phyloP scores from a whole-genome alignment of 2,113 vertebrate species.

The Perca flavescens region DNA sequence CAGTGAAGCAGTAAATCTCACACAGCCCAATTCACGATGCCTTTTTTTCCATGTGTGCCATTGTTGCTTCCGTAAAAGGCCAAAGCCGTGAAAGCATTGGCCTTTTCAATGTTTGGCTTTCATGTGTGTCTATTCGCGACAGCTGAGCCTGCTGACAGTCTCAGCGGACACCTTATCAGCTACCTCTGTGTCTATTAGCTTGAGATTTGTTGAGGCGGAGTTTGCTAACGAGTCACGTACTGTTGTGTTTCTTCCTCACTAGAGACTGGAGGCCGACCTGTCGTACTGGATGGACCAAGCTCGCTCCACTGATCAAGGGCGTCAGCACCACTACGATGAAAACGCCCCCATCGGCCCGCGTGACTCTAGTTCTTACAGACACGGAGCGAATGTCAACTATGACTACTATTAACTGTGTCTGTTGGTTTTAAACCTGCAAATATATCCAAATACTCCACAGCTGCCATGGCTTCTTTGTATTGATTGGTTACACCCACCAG shows the following conservation, averaged over 20 bases:
- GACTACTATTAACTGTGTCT: conserved; percentile 88
- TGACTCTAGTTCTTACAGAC: conserved; percentile 83
- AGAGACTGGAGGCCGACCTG: conserved; percentile 95
- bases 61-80: conserved; percentile 55
- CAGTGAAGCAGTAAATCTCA: conserved; percentile 2
- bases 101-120: conserved; percentile 60
- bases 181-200: conserved; percentile 12
- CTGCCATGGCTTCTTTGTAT: background rate
- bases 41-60: background rate
- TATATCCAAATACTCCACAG: background rate
- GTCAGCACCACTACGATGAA: conserved; percentile 94
- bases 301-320: conserved; percentile 86
- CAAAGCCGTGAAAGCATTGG: conserved; percentile 58
- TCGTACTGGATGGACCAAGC: conserved; percentile 91
- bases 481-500: background rate
- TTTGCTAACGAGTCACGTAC: background rate
- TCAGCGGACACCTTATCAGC: conserved; percentile 37
- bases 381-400: conserved; percentile 93
- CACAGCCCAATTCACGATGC: background rate
- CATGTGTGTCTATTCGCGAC: background rate
- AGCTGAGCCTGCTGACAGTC: background rate
- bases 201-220: background rate
- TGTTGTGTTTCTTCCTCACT: conserved; percentile 36
- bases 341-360: conserved; percentile 88
- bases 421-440: background rate